Conservation (phyloP, 1,140 invertebrate species). For the Drosophila saltans region DNA sequence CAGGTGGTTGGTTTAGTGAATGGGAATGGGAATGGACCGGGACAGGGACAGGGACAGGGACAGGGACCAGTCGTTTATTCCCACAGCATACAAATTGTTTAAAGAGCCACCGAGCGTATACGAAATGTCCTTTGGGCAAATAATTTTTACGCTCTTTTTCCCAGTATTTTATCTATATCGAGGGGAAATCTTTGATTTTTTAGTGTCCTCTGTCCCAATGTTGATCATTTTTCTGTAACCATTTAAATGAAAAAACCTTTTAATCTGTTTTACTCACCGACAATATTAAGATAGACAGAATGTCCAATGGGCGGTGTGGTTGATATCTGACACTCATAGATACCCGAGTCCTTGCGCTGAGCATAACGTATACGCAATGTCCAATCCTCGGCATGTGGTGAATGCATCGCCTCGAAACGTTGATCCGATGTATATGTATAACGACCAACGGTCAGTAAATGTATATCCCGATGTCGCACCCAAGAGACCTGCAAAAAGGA, state of each 20-base stretch:
- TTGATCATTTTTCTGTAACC: no score
- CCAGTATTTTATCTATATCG: no score
- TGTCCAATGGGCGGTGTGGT: constrained; percentile 93
- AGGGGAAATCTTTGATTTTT: no score
- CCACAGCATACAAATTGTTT: no score
- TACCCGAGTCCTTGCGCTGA: constrained; percentile 90
- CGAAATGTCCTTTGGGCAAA: no score
- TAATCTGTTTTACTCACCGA: constrained; percentile 86
- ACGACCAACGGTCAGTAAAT: constrained; percentile 91
- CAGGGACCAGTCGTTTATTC: no score
- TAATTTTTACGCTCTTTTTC: no score
- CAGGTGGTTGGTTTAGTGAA: background rate
- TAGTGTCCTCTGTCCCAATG: no score
- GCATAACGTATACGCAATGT: constrained; percentile 90
- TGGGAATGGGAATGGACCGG: no score
- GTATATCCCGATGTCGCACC: constrained; percentile 93
- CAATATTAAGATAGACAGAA: constrained; percentile 89
- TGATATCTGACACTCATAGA: constrained; percentile 94
- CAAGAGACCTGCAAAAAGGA: constrained; percentile 89
- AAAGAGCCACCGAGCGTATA: no score
- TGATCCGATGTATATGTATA: constrained; percentile 95
- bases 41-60: no score
- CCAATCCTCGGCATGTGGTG: constrained; percentile 90
- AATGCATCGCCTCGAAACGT: constrained; percentile 90
- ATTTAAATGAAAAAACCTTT: no score